phyloP scores from a whole-genome alignment of 2,888 invertebrate species.

The Phymatocera aterrima region DNA sequence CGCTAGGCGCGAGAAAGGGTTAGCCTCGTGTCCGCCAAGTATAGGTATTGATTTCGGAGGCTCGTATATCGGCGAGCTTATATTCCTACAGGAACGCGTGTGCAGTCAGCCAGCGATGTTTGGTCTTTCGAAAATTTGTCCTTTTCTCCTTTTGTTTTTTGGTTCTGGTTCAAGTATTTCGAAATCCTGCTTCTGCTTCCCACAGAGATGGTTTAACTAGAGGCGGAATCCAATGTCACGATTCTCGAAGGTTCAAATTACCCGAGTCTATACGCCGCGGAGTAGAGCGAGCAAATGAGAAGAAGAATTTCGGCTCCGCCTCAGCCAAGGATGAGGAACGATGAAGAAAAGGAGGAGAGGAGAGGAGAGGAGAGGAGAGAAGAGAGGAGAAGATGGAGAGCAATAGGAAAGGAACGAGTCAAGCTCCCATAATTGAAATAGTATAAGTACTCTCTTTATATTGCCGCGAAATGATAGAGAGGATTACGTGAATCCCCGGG shows the following conservation, averaged over 20 bases:
- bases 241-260: conserved; percentile 15
- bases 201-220: too few relatives aligned
- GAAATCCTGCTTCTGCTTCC: background rate
- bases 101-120: too few relatives aligned
- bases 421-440: conserved; percentile 59
- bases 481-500: conserved; percentile 67
- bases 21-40: background rate
- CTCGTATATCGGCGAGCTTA: background rate
- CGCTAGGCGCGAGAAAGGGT: background rate
- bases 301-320: background rate
- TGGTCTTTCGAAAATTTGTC: background rate
- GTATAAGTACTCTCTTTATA: conserved; percentile 69
- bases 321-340: background rate
- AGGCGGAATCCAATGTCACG: background rate
- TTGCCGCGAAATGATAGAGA: conserved; percentile 69
- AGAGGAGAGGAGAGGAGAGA: background rate
- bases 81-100: too few relatives aligned
- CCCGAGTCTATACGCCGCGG: background rate
- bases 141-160: background rate
- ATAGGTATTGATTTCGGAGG: conserved; percentile 21
- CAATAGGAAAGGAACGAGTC: conserved; percentile 11
- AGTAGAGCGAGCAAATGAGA: background rate
- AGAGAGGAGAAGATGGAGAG: conserved; percentile 8
- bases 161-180: background rate
- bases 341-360: background rate